A percentile compares a stretch with the other conserved stretches of the same genome.
These are phyloP conservation scores for Diabrotica virgifera DNA, from an alignment of 1,140 invertebrate species.

Conservation along the genomic window DNA sequence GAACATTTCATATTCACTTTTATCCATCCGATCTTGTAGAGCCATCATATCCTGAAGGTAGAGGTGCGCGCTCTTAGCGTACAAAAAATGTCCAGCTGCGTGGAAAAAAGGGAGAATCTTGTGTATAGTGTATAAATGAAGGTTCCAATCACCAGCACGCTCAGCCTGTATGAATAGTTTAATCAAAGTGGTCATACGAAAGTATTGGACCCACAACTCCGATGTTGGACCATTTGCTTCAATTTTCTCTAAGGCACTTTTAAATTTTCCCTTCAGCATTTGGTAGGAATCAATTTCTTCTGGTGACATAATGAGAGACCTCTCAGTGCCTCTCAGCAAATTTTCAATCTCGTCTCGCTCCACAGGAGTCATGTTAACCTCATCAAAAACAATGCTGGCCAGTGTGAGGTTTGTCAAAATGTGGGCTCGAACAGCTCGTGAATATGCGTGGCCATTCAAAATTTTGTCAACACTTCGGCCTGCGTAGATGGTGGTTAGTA, in stretches of 20 bases:
- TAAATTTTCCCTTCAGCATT: no score
- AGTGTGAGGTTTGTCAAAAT: constrained; percentile 36
- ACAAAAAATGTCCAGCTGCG: no score
- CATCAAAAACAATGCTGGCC: constrained; percentile 26
- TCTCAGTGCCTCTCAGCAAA: no score
- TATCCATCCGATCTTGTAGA: no score
- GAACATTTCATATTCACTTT: no score
- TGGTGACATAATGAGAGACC: no score
- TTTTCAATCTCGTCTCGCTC: neutral
- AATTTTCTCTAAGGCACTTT: no score
- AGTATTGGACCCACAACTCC: constrained; percentile 41
- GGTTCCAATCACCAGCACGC: constrained; percentile 39
- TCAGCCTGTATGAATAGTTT: constrained; percentile 42
- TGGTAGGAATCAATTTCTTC: no score
- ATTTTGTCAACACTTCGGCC: constrained; percentile 43
- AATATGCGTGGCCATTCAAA: constrained; percentile 47
- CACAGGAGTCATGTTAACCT: neutral
- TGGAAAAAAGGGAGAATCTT: no score
- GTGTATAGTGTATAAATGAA: constrained; percentile 27
- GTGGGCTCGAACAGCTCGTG: constrained; percentile 49
- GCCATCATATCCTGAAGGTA: no score
- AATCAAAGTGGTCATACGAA: constrained; percentile 34
- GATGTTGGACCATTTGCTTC: constrained; percentile 24
- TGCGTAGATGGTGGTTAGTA: constrained; percentile 39
- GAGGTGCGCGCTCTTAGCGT: no score